Percentiles rank a stretch among this genome's conserved stretches.
These are phyloP conservation scores for Monochamus alternatus DNA, from an alignment of 2,888 invertebrate genomes.

Conservation along the genomic window DNA sequence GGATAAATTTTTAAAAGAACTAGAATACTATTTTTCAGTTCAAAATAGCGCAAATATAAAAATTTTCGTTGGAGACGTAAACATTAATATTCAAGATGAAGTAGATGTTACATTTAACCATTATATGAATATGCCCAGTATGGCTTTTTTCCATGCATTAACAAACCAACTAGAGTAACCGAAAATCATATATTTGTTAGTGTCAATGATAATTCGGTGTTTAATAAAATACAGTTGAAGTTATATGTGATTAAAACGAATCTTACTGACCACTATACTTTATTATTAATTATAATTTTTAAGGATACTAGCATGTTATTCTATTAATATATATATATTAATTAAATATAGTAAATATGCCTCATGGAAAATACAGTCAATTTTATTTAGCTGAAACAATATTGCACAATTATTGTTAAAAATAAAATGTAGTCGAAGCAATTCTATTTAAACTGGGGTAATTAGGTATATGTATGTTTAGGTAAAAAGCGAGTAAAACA, in stretches of 20 bases:
- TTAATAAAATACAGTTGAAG: background rate
- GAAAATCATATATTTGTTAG: slow-evolving; percentile 6
- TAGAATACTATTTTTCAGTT: slow-evolving; percentile 7
- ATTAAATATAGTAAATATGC: no score
- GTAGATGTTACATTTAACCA: background rate
- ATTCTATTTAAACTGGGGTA: no score
- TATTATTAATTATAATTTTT: background rate
- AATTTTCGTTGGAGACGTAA: background rate
- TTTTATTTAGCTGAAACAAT: no score
- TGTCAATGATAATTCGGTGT: background rate
- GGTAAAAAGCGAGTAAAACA: no score
- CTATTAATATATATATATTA: no score
- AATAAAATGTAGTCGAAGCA: no score
- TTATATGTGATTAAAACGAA: slow-evolving; percentile 3
- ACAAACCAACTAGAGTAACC: slow-evolving; percentile 4
- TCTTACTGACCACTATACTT: background rate
- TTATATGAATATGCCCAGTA: slow-evolving; percentile 2
- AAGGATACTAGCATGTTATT: background rate
- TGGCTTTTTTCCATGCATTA: background rate
- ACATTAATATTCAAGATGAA: background rate
- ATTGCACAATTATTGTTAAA: no score
- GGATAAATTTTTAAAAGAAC: background rate
- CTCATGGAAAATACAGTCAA: no score
- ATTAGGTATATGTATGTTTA: no score
- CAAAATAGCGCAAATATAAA: background rate